Evolutionary conservation across 2,113 vertebrate genomes (phyloP).

Genomic region (Phrynosoma blainvillii): DNA sequence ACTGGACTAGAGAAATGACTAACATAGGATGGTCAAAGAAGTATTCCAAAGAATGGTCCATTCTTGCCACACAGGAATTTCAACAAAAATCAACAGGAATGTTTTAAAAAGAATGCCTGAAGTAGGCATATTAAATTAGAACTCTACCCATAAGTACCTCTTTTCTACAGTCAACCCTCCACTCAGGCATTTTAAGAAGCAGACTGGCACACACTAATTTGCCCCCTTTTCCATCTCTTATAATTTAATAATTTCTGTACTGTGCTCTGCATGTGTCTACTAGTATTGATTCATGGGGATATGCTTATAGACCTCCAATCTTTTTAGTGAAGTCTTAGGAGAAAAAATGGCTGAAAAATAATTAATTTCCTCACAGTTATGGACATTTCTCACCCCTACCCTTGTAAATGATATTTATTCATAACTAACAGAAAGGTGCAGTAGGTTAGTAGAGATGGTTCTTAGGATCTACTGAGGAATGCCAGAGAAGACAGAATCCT

Average conservation of each 20-base stretch:
- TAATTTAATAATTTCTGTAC: not conserved
- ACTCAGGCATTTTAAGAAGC: not conserved
- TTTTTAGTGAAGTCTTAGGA: not conserved
- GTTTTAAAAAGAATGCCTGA: not conserved
- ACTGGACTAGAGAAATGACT: not conserved
- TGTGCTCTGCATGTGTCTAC: not conserved
- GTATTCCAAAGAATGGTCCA: not conserved
- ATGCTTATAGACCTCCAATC: not conserved
- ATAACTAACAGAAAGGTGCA: not conserved
- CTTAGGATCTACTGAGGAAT: not conserved
- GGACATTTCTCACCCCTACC: not conserved
- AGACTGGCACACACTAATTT: not conserved
- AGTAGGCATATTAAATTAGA: not conserved
- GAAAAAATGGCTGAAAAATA: not conserved
- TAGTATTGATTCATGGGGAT: not conserved
- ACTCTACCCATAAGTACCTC: not conserved
- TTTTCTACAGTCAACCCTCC: not conserved
- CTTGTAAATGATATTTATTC: not conserved
- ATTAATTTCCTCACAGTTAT: not conserved
- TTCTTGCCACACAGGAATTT: not conserved
- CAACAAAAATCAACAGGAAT: not conserved
- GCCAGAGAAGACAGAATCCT: not conserved
- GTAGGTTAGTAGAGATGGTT: not conserved
- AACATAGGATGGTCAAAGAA: not conserved
- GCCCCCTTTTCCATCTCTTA: not conserved